Evolutionary conservation across 1,140 invertebrate genomes (phyloP).

Genomic region (Scylla paramamosain): DNA sequence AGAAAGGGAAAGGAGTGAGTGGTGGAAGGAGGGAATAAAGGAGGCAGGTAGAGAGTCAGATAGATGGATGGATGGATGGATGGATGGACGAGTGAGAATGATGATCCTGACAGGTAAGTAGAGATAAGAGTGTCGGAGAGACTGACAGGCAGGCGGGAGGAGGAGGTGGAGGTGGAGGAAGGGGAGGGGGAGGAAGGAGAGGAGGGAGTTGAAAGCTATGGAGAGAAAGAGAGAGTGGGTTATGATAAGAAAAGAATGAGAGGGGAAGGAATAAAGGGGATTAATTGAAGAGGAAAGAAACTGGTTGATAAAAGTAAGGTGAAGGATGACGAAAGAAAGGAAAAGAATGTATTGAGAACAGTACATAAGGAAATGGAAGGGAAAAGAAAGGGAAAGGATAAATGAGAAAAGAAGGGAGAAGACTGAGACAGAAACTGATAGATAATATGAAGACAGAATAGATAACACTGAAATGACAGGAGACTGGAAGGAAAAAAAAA

Average conservation of each 20-base stretch:
- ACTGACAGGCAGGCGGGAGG: too few relatives aligned
- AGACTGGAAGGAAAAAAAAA: too few relatives aligned
- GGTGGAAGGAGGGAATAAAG: not conserved
- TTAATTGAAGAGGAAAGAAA: too few relatives aligned
- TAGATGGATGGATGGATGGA: not conserved
- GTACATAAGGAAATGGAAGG: not conserved
- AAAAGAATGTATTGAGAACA: not conserved
- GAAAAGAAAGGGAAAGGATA: not conserved
- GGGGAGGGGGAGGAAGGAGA: too few relatives aligned
- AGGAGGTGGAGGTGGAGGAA: too few relatives aligned
- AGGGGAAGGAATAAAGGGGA: too few relatives aligned
- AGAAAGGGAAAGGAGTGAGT: slow-evolving; percentile 12
- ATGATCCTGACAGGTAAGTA: not conserved
- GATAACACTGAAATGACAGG: too few relatives aligned
- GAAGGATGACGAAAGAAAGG: too few relatives aligned
- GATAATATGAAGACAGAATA: not conserved
- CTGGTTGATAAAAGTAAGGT: too few relatives aligned
- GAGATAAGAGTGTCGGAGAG: not conserved
- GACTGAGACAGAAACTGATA: not conserved
- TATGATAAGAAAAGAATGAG: too few relatives aligned
- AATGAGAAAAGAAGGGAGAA: not conserved
- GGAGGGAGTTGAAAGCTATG: too few relatives aligned
- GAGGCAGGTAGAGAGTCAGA: not conserved
- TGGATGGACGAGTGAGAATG: not conserved
- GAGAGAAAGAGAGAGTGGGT: too few relatives aligned